These are phyloP conservation scores for Pristionchus exspectatus DNA, from an alignment of 2,888 invertebrate genomes.

Conservation along the genomic window DNA sequence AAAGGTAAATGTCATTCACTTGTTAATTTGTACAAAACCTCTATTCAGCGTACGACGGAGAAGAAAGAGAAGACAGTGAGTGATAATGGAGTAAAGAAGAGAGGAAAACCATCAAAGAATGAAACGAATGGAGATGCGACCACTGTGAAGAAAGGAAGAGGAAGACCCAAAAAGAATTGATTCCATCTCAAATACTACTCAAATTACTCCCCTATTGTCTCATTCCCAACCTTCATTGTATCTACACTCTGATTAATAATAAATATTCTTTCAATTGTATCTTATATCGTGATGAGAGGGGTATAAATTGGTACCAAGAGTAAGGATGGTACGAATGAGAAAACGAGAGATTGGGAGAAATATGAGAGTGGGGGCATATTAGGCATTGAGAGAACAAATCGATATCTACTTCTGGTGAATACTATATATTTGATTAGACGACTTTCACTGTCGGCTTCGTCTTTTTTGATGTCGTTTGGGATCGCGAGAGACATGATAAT, in stretches of 20 bases:
- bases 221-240: not conserved
- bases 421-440: not conserved
- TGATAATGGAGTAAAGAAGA: not conserved
- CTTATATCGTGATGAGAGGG: not conserved
- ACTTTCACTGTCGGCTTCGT: no score
- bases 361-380: not conserved
- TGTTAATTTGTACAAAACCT: not conserved
- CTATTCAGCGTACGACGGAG: not conserved
- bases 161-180: not conserved
- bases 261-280: not conserved
- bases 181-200: not conserved
- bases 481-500: no score
- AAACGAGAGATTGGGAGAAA: not conserved
- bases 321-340: not conserved
- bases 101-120: not conserved
- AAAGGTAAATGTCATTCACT: not conserved
- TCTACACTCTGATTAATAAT: not conserved
- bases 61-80: constrained; percentile 4
- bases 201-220: not conserved
- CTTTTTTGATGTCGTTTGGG: no score
- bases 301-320: not conserved
- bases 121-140: not conserved
- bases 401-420: not conserved
- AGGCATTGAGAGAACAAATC: not conserved
- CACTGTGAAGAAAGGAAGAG: not conserved